phyloP scores from a whole-genome alignment of 2,113 vertebrate genomes.

The Indicator maculatus region DNA sequence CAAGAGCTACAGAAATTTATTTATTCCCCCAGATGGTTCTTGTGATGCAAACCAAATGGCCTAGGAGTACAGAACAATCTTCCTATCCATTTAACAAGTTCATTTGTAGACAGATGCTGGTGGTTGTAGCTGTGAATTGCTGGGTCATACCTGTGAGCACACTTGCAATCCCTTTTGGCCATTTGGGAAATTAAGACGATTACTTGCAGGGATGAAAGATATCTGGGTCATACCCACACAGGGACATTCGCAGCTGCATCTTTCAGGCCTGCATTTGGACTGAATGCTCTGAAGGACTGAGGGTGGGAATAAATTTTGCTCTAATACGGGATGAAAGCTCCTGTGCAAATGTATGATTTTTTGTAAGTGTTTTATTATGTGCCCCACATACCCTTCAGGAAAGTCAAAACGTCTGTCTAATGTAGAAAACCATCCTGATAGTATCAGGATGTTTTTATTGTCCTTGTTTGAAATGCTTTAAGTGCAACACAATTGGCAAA shows the following conservation, averaged over 20 bases:
- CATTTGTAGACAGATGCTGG: not conserved
- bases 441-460: not conserved
- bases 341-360: not conserved
- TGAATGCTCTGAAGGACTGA: not conserved
- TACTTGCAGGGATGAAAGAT: not conserved
- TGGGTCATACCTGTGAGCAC: not conserved
- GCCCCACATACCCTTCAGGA: not conserved
- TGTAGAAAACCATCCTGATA: not conserved
- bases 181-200: not conserved
- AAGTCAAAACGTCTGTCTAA: not conserved
- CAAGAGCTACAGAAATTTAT: not conserved
- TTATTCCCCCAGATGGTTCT: fast-evolving
- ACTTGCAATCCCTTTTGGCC: not conserved
- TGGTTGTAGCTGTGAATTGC: not conserved
- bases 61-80: not conserved
- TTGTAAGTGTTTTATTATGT: not conserved
- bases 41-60: not conserved
- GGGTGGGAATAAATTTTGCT: not conserved
- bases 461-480: not conserved
- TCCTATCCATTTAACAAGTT: not conserved
- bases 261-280: not conserved
- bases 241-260: not conserved
- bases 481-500: not conserved
- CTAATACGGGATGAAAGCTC: not conserved
- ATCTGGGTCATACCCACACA: not conserved